Evolutionary conservation across 2,888 invertebrate species (phyloP), one percentile per base, ranked within the genome.

Genomic region (Xestia xanthographa): DNA sequence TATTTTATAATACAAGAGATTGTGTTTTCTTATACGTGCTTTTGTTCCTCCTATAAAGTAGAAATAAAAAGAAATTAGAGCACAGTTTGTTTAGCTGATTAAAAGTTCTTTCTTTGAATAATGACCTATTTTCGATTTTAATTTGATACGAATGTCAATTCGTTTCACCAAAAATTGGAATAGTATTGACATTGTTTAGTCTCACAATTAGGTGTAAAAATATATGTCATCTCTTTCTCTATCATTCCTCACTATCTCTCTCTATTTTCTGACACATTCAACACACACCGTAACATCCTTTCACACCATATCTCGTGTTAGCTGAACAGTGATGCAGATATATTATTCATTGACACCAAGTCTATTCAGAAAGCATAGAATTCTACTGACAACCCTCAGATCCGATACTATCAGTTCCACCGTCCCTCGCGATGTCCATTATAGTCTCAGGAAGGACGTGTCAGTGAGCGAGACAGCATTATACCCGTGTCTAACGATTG

Each of bases 391-490:
- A 92, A 87, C 89, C 88, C 91, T 90, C 90, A 90, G 93, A 94
- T 92, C 89, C 89, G 93, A 95, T 95, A 92, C 79, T 91, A 95
- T 95, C 94, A 89, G 90, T 76, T 81, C 87, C 77, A 83, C 89
- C 90, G 91, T 92, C 91, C 92, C 90, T 92, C 92, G 91, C 91
- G 90, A 88, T 91, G 92, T 92, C 92, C 91, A 92, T 92, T 92
- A 92, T 93, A 92, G 90, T 90, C 89, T 83, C 90, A 92, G 95
- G 95, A 95, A 95, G 95, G 95, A 95, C 89, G 92, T 94, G 94
- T 95, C 95, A 94, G 87, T 80, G 91, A 95, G 93, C 87, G 93
- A 93, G 95, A 95, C 93, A 89, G 92, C 91, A 92, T 94, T 95
- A 95, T 95, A 84, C 92, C 90, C 91, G 81, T 90, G 92, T 95